Evolutionary conservation across 2,113 vertebrate species (phyloP).

Genomic region (Crotalus helleri): DNA sequence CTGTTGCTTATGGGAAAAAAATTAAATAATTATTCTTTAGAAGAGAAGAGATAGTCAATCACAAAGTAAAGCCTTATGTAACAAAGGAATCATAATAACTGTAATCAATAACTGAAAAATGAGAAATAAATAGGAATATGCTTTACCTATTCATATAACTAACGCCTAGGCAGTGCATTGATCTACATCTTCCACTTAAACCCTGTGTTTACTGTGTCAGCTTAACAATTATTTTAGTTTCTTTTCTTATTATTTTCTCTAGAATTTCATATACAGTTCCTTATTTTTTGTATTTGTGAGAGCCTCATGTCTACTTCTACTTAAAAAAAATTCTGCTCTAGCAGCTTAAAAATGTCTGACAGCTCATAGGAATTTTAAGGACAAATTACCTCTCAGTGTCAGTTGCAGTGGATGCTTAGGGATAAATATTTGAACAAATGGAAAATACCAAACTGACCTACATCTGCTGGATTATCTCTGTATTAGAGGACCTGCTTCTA

Average conservation of each 20-base stretch:
- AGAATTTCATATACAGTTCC: not conserved
- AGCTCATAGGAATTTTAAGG: conserved; percentile 43
- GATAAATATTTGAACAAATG: conserved; percentile 64
- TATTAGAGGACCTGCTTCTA: conserved; percentile 69
- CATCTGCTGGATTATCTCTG: conserved; percentile 72
- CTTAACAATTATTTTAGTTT: not conserved
- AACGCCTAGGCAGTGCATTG: not conserved
- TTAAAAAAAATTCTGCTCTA: conserved; percentile 28
- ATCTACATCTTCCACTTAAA: conserved; percentile 1
- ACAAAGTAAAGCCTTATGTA: not conserved
- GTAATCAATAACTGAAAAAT: not conserved
- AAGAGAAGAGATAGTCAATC: not conserved
- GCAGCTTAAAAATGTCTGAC: conserved; percentile 34
- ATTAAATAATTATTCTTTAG: not conserved
- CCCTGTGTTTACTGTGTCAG: not conserved
- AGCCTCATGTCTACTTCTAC: not conserved
- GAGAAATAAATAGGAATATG: not conserved
- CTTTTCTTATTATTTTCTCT: not conserved
- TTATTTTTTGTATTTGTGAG: not conserved
- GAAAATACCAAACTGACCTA: conserved; percentile 76
- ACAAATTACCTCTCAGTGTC: conserved; percentile 52
- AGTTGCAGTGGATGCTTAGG: conserved; percentile 46
- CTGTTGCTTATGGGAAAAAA: not conserved
- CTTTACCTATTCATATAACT: not conserved
- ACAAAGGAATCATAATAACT: not conserved